Conservation (phyloP, 2,113 vertebrate genomes). For the Crotalus viridis region DNA sequence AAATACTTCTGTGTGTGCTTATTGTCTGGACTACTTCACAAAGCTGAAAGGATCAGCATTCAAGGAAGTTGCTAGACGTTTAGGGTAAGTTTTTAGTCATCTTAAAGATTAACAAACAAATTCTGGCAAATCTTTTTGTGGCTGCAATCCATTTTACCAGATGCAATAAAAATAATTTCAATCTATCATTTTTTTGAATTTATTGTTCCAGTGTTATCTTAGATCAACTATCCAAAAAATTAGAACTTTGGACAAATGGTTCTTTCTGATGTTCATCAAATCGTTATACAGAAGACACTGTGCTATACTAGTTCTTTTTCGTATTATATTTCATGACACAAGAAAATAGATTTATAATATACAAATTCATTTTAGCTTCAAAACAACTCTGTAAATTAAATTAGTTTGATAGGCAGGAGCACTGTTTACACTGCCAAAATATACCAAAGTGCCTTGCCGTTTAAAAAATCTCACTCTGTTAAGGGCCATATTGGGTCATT, state of each 20-base stretch:
- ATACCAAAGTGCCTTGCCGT: not conserved
- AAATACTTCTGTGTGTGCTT: not conserved
- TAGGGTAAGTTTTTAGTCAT: not conserved
- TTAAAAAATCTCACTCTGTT: not conserved
- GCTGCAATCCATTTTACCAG: not conserved
- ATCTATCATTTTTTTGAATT: not conserved
- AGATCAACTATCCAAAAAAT: not conserved
- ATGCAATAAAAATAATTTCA: not conserved
- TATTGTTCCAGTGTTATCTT: not conserved
- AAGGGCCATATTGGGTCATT: not conserved
- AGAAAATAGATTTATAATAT: constrained; percentile 18
- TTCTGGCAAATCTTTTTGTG: not conserved
- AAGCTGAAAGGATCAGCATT: not conserved
- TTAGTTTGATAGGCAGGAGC: not conserved
- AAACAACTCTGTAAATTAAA: constrained; percentile 27
- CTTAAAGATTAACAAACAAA: not conserved
- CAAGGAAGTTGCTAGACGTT: not conserved
- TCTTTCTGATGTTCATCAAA: not conserved
- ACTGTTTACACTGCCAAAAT: not conserved
- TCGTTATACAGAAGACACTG: not conserved
- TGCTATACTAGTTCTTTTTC: not conserved
- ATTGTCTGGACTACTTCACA: not conserved
- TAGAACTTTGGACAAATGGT: not conserved
- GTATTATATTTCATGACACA: not conserved
- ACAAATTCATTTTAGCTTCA: constrained; percentile 18